Conservation (phyloP, 2,113 vertebrate genomes). For the Butorides virescens region DNA sequence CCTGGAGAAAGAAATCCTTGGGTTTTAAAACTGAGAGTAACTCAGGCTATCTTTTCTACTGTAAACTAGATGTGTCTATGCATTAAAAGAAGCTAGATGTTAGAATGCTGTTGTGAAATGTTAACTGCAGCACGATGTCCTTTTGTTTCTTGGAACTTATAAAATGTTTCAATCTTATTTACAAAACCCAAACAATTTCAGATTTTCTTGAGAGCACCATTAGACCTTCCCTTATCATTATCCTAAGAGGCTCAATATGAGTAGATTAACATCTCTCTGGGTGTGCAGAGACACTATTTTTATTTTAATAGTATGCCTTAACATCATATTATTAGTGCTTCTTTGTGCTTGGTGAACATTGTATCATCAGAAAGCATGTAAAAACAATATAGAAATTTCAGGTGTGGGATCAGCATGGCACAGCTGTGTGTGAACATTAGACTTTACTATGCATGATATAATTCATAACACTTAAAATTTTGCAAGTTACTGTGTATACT, state of each 20-base stretch:
- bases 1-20: neutral
- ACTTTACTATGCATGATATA: neutral
- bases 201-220: neutral
- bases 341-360: neutral
- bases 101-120: neutral
- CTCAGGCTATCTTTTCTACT: neutral
- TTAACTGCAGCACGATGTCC: neutral
- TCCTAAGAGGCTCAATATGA: neutral
- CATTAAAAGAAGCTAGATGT: neutral
- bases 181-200: neutral
- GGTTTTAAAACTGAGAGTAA: neutral
- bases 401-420: neutral
- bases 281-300: neutral
- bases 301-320: neutral
- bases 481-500: neutral
- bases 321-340: neutral
- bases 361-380: neutral
- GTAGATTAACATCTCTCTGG: neutral
- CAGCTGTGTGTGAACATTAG: neutral
- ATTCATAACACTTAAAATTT: neutral
- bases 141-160: neutral
- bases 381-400: neutral
- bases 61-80: neutral
- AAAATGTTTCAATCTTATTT: neutral
- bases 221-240: neutral